These are phyloP conservation scores for Dendronephthya gigantea DNA, from an alignment of 64 coral and sea anemone genomes.

Conservation along the genomic window DNA sequence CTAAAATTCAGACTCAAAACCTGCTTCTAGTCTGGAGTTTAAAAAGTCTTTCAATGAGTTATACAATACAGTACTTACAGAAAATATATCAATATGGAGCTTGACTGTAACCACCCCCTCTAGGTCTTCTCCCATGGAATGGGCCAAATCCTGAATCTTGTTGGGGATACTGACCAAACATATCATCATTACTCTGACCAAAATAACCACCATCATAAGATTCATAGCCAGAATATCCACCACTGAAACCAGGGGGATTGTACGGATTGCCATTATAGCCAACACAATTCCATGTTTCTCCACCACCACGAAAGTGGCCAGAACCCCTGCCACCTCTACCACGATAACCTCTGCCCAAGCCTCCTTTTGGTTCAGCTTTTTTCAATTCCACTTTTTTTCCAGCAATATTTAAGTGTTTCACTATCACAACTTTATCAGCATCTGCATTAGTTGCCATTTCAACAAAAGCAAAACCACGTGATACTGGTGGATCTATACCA, in stretches of 20 bases:
- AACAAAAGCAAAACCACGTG: constrained; percentile 68
- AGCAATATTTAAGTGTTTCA: constrained; percentile 58
- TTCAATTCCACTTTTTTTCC: constrained; percentile 76
- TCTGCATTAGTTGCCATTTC: constrained; percentile 60
- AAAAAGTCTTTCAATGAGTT: too few relatives aligned
- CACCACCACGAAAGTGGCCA: constrained; percentile 20
- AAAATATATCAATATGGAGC: constrained; percentile 45
- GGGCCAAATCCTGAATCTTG: constrained; percentile 44
- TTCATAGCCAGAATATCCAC: neutral
- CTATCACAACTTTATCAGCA: constrained; percentile 64
- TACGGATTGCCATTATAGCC: neutral
- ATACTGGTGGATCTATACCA: constrained; percentile 15
- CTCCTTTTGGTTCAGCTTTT: constrained; percentile 73
- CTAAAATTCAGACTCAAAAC: too few relatives aligned
- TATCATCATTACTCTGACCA: constrained; percentile 13
- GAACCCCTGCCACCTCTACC: constrained; percentile 8
- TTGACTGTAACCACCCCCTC: constrained; percentile 18
- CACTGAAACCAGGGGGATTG: neutral
- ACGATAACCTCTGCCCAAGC: neutral
- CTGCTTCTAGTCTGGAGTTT: too few relatives aligned
- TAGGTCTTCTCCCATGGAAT: neutral
- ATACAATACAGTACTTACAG: too few relatives aligned
- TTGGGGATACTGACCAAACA: constrained; percentile 43
- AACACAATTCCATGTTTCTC: neutral
- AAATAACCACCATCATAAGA: constrained; percentile 14